These are phyloP conservation scores for Thecocarcelia acutangulata DNA, from an alignment of 2,888 invertebrate species.

Conservation along the genomic window DNA sequence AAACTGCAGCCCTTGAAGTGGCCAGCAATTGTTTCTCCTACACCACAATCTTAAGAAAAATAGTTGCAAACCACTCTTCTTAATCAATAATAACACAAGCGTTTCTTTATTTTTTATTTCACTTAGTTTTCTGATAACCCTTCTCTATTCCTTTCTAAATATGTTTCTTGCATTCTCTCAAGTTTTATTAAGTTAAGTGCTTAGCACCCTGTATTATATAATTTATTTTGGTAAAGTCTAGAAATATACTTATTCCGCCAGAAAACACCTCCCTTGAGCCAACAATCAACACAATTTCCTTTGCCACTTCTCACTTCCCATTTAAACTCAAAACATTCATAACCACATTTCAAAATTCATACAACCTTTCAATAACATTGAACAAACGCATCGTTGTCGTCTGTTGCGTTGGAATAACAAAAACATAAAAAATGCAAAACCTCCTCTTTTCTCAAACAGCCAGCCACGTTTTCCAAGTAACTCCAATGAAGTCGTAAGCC, in stretches of 20 bases:
- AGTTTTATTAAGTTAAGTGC: not conserved
- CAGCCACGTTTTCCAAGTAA: conserved; percentile 5
- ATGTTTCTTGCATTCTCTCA: too few relatives aligned
- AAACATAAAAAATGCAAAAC: conserved; percentile 12
- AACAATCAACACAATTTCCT: conserved; percentile 67
- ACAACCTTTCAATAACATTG: conserved; percentile 68
- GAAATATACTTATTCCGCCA: not conserved
- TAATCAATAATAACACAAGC: too few relatives aligned
- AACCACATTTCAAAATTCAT: conserved; percentile 67
- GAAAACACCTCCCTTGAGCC: conserved; percentile 30
- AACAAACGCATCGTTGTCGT: conserved; percentile 53
- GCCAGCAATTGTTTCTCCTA: too few relatives aligned
- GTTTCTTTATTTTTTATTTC: too few relatives aligned
- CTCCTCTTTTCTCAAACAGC: conserved; percentile 2
- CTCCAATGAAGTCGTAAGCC: conserved; percentile 21
- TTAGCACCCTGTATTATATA: conserved; percentile 43
- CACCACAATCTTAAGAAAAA: too few relatives aligned
- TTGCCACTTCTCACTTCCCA: conserved; percentile 12
- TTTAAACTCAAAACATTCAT: conserved; percentile 7
- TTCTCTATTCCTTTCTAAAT: too few relatives aligned
- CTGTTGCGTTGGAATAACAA: conserved; percentile 18
- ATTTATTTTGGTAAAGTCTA: conserved; percentile 12
- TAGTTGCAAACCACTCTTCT: too few relatives aligned
- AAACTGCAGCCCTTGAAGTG: too few relatives aligned
- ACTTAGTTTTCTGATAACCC: too few relatives aligned